Base-by-base conservation (phyloP, 2,888 invertebrate species). In the Sclerodermus sp. region DNA sequence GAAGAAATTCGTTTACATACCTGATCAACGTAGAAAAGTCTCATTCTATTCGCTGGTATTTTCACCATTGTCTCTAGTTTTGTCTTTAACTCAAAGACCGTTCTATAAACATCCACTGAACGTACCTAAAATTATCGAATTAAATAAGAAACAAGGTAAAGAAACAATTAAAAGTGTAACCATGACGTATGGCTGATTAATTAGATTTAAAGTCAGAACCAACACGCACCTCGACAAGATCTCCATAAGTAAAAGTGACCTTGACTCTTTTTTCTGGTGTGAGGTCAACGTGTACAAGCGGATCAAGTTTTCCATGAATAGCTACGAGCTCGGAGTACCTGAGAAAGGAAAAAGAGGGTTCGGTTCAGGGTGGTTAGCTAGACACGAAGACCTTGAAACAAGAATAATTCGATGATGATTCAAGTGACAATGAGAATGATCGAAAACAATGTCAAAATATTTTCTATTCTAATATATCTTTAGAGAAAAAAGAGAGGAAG, bases 221-320 rank as follows among this genome's bases (percentile, higher is more conserved):
- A 39, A 42, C 49, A 60, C 48, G n/a, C n/a, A 87, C 84, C 80
- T 91, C 90, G 66, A 86, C 87, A 64, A 83, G 83, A 66, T 87
- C 85, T 16, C 90, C 91, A 75, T 87, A 93, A 2, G 87, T 89
- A 71, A 96, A 88, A 34, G 87, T 87, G 53, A 95, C 90, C 80
- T 90, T 91, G 36, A 93, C 91, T 52, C 89, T 85, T 76, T 91
- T 92, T 76, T 92, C 92, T 6, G 92, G 91, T 72, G 90, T 82
- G 65, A 96, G 83, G 81, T 91, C 91, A 39, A 96, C 87, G 60
- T 93, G 89, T 46, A 93, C 93, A 65, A 96, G 81, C 0, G 94
- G 95, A 79, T 94, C 91, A 51, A 96, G 82, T 78, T 92, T 88
- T 45, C 96, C 96, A 77, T 96, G 93, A 57, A 90, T 87, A 40